phyloP scores from a whole-genome alignment of 1,140 invertebrate species.

The Epicauta chinensis region DNA sequence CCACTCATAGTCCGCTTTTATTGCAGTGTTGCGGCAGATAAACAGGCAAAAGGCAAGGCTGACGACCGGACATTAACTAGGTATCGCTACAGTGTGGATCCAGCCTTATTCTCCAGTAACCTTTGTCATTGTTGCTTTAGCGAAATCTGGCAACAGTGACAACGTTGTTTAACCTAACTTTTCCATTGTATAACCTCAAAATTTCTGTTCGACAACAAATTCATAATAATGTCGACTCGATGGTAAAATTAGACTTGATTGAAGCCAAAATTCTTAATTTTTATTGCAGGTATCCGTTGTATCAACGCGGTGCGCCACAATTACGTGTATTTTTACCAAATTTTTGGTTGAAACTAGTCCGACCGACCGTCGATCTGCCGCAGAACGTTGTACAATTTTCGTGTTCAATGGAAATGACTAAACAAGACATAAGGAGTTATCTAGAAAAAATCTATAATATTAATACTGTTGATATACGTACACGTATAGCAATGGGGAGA shows the following conservation, averaged over 20 bases:
- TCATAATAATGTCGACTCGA: not conserved
- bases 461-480: conserved; percentile 59
- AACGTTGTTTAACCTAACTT: no score
- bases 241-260: not conserved
- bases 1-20: no score
- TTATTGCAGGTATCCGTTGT: conserved; percentile 43
- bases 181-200: no score
- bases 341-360: conserved; percentile 89
- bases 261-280: not conserved
- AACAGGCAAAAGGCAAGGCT: no score
- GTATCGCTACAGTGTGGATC: no score
- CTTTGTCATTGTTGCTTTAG: no score
- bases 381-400: conserved; percentile 76
- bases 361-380: conserved; percentile 55
- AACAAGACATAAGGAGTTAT: conserved; percentile 84
- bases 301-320: conserved; percentile 85
- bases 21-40: no score
- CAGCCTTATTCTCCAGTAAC: no score
- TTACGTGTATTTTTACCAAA: conserved; percentile 83
- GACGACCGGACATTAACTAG: no score
- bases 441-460: conserved; percentile 92
- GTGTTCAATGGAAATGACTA: conserved; percentile 85
- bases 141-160: no score
- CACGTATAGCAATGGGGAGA: conserved; percentile 61
- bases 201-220: no score